Evolutionary conservation across 1,140 invertebrate species (phyloP).

Genomic region (Heliconius himera): DNA sequence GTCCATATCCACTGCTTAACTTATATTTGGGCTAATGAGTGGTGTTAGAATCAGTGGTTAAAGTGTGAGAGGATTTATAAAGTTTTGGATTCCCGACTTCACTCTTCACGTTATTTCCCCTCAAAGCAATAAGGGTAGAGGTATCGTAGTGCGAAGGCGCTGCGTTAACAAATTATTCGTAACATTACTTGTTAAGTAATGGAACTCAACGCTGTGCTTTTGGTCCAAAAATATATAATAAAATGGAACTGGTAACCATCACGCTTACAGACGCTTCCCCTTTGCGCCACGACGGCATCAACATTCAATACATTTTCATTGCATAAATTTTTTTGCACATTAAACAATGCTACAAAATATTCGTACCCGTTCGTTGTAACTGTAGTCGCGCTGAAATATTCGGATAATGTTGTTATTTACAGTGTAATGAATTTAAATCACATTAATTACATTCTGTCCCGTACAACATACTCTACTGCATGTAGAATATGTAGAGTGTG

Average conservation of each 20-base stretch:
- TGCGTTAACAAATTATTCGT: too few relatives aligned
- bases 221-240: too few relatives aligned
- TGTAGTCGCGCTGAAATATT: slow-evolving; percentile 20
- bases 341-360: slow-evolving; percentile 30
- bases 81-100: too few relatives aligned
- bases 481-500: neutral
- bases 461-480: neutral
- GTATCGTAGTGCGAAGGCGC: too few relatives aligned
- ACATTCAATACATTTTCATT: neutral
- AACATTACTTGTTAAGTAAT: too few relatives aligned
- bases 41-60: neutral
- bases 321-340: neutral
- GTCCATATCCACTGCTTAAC: neutral
- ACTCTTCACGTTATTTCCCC: too few relatives aligned
- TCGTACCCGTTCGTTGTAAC: slow-evolving; percentile 6
- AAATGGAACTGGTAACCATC: too few relatives aligned
- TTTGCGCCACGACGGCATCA: too few relatives aligned
- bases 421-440: slow-evolving; percentile 12
- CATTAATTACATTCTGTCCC: slow-evolving; percentile 6
- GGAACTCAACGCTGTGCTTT: too few relatives aligned
- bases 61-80: neutral
- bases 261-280: too few relatives aligned
- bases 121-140: too few relatives aligned
- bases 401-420: slow-evolving; percentile 18
- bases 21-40: neutral